phyloP scores from a whole-genome alignment of 2,888 invertebrate species.

The Pandemis heparana region DNA sequence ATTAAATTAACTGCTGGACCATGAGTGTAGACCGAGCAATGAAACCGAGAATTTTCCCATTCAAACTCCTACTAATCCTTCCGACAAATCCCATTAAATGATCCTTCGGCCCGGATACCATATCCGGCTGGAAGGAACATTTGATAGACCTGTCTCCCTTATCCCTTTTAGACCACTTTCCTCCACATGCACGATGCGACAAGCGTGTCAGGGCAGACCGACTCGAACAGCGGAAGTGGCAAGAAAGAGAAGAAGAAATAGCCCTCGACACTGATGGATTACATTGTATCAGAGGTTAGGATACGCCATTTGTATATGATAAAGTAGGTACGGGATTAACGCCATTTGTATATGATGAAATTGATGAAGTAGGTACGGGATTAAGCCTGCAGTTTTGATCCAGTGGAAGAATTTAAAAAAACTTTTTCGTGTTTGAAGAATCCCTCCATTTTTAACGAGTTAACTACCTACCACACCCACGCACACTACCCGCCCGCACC shows the following conservation, averaged over 20 bases:
- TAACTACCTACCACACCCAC: too few species aligned
- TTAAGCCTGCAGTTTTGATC: too few species aligned
- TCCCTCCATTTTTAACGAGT: too few species aligned
- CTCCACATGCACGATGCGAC: not conserved
- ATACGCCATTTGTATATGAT: too few species aligned
- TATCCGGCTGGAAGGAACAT: not conserved
- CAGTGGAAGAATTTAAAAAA: too few species aligned
- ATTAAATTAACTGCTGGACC: too few species aligned
- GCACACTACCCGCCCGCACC: too few species aligned
- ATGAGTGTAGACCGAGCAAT: too few species aligned
- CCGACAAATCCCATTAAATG: not conserved
- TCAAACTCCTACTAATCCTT: not conserved
- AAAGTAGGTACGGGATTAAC: too few species aligned
- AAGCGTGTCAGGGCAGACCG: not conserved
- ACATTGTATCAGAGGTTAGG: not conserved
- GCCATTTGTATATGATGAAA: too few species aligned
- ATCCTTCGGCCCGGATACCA: not conserved
- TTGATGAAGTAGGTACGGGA: too few species aligned
- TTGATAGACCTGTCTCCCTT: not conserved
- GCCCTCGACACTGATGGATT: not conserved
- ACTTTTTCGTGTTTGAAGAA: too few species aligned
- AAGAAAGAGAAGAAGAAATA: conserved; percentile 10
- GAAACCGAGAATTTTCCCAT: not conserved
- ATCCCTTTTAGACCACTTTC: not conserved
- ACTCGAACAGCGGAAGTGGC: not conserved